Evolutionary conservation across 2,797 vertebrate species (phyloP), one percentile per base, ranked within the genome.

Genomic region (Tragopan temminckii): DNA sequence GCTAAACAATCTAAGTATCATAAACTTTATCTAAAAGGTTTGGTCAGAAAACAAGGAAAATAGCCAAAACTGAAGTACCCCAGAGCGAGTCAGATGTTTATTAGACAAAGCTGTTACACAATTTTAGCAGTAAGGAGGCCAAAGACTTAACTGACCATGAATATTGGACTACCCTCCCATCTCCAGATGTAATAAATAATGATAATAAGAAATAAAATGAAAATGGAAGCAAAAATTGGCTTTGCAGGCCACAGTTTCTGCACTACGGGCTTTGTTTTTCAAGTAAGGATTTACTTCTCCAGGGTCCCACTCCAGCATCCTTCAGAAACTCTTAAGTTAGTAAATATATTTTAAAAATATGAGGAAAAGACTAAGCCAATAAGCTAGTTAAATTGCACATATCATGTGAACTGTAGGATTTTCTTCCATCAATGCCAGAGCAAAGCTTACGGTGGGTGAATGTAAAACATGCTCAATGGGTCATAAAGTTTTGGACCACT

Each of bases 341-440:
- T 18, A 18, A 80, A 53, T 23, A 1, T 10, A 38, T 46, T 59
- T 40, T 13, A 36, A 89, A 77, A 83, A 27, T 1, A 69, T 18
- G 11, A 94, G 29, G 19, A 48, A 81, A 81, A 53, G 5, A 33
- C 14, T 4, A 15, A 63, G 19, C 2, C 70, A 29, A 20, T 3
- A n/a, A 8, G 11, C 14, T 46, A 82, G 11, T 6, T 7, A 4
- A 62, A 25, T 0, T 4, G 3, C n/a, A 24, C 7, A 14, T 35
- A 13, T 9, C 14, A 25, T 1, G 25, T 10, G 36, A 84, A 3
- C 10, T 13, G 9, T 0, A 3, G 12, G 36, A 40, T 11, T 5
- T 25, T 71, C 31, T 15, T 42, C 62, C 43, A 71, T 58, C 25
- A 25, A 4, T 3, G 18, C 2, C 48, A 76, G 38, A 13, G 18